Evolutionary conservation across 2,797 vertebrate species (phyloP), one percentile per base, ranked within the genome.

Genomic region (Rhyacichthys aspro): DNA sequence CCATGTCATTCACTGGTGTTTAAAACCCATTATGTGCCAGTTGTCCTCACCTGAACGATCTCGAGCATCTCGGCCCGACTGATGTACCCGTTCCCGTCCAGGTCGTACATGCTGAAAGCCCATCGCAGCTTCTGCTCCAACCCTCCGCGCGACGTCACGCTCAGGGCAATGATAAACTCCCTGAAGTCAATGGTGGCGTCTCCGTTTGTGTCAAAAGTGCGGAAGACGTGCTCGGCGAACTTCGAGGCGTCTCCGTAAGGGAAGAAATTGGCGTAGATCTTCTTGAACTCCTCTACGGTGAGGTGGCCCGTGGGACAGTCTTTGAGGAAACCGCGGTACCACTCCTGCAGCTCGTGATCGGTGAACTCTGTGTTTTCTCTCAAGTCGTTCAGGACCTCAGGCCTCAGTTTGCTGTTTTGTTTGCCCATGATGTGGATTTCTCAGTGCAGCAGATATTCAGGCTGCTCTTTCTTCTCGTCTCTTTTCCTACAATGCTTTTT

Each of bases 51-150:
- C 96, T 99, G 98, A 61, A 99, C 98, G 0, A 99, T 99, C 91
- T 99, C 98, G 78, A 99, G 91, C 98, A 99, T 99, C 86, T 99
- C 98, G 1, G 95, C 88, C 89, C 98, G 98, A 88, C 98, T 99
- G 94, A 99, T 99, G 90, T 99, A 99, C 67, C 98, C 98, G 0
- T 99, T 99, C 28, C 97, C 97, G 0, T 99, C 97, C 73, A 94
- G 86, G 81, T 94, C 93, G 19, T 93, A 94, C 93, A 99, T 99
- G 79, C 98, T 99, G 90, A 99, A 99, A 11, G 98, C 98, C 98
- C 98, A 99, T 71, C 98, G 98, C 73, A 99, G 90, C 93, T 99
- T 99, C 88, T 99, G 98, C 91, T 99, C 98, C 91, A 99, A 92
- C 85, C 98, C 98, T 37, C 98, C 97, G 59, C 97, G 93, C 0